Evolutionary conservation across 2,888 invertebrate genomes (phyloP).

Genomic region (Phlogophora meticulosa): DNA sequence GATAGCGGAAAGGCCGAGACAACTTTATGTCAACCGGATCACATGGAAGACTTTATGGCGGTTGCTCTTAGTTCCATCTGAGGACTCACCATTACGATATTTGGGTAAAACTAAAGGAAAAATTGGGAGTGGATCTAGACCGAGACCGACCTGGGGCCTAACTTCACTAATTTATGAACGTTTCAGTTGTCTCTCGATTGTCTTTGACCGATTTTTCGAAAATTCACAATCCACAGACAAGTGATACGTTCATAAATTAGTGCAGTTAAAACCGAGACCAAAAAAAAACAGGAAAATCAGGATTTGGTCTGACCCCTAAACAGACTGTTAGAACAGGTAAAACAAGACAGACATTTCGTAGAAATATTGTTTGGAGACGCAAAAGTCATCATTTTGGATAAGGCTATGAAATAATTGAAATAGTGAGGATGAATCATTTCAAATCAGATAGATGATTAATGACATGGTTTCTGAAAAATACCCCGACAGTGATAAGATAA

Average conservation of each 20-base stretch:
- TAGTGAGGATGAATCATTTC: constrained; percentile 2
- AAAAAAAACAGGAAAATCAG: constrained; percentile 48
- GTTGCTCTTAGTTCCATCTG: constrained; percentile 51
- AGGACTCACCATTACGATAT: constrained; percentile 54
- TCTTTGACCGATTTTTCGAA: no score
- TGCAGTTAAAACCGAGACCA: no score
- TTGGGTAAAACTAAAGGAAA: constrained; percentile 45
- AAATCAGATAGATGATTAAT: constrained; percentile 4
- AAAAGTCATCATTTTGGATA: background rate
- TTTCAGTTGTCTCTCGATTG: no score
- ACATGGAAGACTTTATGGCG: constrained; percentile 56
- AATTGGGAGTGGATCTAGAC: constrained; percentile 45
- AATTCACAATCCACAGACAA: no score
- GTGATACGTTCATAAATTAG: no score
- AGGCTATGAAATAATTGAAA: background rate
- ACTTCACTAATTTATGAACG: no score
- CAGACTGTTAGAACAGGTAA: constrained; percentile 32
- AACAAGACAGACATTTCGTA: background rate
- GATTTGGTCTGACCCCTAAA: no score
- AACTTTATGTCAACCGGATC: constrained; percentile 65
- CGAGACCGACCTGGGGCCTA: constrained; percentile 29
- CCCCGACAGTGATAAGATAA: constrained; percentile 12
- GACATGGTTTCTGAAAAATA: background rate
- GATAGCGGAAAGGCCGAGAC: constrained; percentile 51
- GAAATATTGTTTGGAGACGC: background rate